Evolutionary conservation across 2,888 invertebrate genomes (phyloP), one percentile per base, ranked within the genome.

Genomic region (Drosophila vallismaia): DNA sequence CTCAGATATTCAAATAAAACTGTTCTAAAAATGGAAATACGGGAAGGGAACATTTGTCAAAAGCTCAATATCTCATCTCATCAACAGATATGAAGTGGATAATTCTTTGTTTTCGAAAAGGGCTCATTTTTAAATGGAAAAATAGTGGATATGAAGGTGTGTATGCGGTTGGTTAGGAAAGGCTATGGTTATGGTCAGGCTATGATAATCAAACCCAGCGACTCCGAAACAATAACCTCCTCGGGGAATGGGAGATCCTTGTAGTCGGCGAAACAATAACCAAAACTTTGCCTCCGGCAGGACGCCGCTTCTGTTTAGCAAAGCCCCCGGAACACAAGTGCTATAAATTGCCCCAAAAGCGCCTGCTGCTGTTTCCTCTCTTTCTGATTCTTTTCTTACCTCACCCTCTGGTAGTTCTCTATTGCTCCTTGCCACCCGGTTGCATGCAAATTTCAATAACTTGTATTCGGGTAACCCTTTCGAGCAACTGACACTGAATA

Each of bases 361-460:
- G 54, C 53, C 49, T 66, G 66, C 63, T 52, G 44, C 19, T 42
- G 66, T 45, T 51, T 54, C n/a, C 14, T 29, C 40, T 12, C 5
- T 28, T 9, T 3, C 50, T 4, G 44, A 44, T 42, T 19, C 2
- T 19, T 2, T 19, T 14, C n/a, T n/a, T 24, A 2, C 4, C 33
- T 10, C 64, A 44, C 28, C 28, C 31, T 28, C 14, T 36, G 19
- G 19, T 19, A 19, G 9, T 24, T 26, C 14, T 38, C 36, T 62
- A 9, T 19, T 10, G n/a, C 29, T 40, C 71, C 14, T 12, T 29
- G 10, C 53, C 51, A 19, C 36, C n/a, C 40, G 64, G 56, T 71
- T 63, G 81, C 81, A 88, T 84, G 87, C 87, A 81, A 86, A 86
- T 86, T 88, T 88, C 84, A 86, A 86, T 86, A 82, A 86, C 82